These are phyloP conservation scores for Microdon myrmicae DNA, from an alignment of 2,888 invertebrate genomes.

Conservation along the genomic window DNA sequence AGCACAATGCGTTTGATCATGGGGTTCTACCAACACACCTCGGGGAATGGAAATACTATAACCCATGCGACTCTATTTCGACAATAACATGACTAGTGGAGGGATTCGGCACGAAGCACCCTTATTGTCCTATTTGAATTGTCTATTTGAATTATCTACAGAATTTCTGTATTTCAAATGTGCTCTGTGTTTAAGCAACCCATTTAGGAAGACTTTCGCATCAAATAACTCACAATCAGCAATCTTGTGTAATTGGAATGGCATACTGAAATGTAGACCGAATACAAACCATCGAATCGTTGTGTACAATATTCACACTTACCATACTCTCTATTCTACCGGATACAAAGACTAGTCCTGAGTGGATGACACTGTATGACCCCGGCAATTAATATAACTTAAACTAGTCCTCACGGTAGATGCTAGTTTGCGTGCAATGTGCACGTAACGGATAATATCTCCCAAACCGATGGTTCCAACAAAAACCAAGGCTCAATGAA, in stretches of 20 bases:
- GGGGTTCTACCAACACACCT: no score
- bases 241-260: conserved; percentile 49
- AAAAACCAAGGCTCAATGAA: no score
- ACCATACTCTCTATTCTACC: conserved; percentile 1
- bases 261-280: conserved; percentile 39
- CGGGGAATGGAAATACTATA: no score
- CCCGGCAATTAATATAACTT: conserved; percentile 53
- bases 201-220: no score
- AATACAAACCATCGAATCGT: conserved; percentile 17
- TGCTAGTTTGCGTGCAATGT: conserved; percentile 44
- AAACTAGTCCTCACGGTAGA: conserved; percentile 50
- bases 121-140: no score
- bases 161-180: no score
- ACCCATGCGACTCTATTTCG: no score
- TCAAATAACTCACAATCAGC: conserved; percentile 50
- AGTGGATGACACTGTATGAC: conserved; percentile 27
- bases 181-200: no score
- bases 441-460: conserved; percentile 51
- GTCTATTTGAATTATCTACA: no score
- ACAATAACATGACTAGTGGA: no score
- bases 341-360: conserved; percentile 30
- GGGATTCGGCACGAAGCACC: no score
- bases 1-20: no score
- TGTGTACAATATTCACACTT: not conserved
- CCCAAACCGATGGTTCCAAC: conserved; percentile 43